phyloP scores from a whole-genome alignment of 2,888 invertebrate genomes.

The Cerastis leucographa region DNA sequence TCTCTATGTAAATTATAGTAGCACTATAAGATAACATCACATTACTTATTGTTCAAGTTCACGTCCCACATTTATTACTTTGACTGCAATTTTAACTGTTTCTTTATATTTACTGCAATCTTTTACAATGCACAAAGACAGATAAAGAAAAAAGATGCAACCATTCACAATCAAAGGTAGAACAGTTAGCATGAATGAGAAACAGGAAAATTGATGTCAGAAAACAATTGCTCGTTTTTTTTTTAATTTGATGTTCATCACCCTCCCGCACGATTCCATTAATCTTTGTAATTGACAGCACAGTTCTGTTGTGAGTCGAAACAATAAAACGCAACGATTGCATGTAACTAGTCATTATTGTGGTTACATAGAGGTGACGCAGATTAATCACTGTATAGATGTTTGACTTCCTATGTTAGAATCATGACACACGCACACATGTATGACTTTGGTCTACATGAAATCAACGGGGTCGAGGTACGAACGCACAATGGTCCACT shows the following conservation, averaged over 20 bases:
- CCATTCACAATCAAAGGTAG: background rate
- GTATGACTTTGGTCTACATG: background rate
- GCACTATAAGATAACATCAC: slow-evolving; percentile 23
- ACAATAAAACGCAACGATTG: slow-evolving; percentile 59
- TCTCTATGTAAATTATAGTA: slow-evolving; percentile 18
- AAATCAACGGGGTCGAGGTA: background rate
- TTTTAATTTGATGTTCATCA: slow-evolving; percentile 25
- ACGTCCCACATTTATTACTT: slow-evolving; percentile 19
- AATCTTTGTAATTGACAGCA: slow-evolving; percentile 52
- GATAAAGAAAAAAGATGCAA: background rate
- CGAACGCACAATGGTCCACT: too few species aligned
- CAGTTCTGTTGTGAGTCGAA: slow-evolving; percentile 19
- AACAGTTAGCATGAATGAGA: slow-evolving; percentile 29
- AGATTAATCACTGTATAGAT: slow-evolving; percentile 37
- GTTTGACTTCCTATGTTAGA: slow-evolving; percentile 16
- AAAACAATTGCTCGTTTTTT: slow-evolving; percentile 31
- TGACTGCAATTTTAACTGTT: slow-evolving; percentile 31
- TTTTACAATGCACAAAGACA: slow-evolving; percentile 20
- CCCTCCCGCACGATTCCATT: slow-evolving; percentile 34
- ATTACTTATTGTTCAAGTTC: slow-evolving; percentile 21
- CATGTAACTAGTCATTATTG: slow-evolving; percentile 50
- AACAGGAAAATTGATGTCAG: slow-evolving; percentile 20
- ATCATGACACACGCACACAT: slow-evolving; percentile 20
- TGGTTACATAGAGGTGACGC: slow-evolving; percentile 54
- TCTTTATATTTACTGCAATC: slow-evolving; percentile 2